Base-by-base conservation (phyloP, 2,113 vertebrate species). In the Scomber japonicus region DNA sequence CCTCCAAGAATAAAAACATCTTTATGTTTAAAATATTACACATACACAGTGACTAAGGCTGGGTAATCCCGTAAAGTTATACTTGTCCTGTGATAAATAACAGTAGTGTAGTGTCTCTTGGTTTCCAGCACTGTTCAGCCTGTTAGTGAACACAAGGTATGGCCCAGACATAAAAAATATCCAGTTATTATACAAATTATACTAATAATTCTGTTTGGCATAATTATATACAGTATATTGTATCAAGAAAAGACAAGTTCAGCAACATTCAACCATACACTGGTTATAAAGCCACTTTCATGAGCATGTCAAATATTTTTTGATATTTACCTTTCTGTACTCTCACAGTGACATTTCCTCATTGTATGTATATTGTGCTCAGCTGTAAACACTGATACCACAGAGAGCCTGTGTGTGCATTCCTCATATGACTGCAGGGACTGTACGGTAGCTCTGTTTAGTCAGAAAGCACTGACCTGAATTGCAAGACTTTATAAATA, bases 401-500 rank as follows among this genome's bases (percentile, higher is more conserved):
- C 27, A 27, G 63, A 49, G 40, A 49, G 59, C 40, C 19, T 65
- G 67, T 82, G 78, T 71, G 59, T 80, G 67, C 69, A 24, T 76
- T 75, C 31, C 69, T 77, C 50, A 54, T 76, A 69, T 83, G 76
- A 73, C 91, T 83, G 60, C 80, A 79, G 89, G 86, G 86, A 74
- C 27, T 65, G 11, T 62, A 71, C 46, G 53, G 44, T 82, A 69
- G 66, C 71, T 72, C 71, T 71, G 74, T 81, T 91, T 88, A 91
- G 88, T 88, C 84, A 92, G 89, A 84, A 92, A 90, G 69, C 89
- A 89, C 88, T 94, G 92, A 95, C 91, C 93, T 90, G 91, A 81
- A 94, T 92, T 87, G 86, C 83, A 90, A 71, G 80, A 69, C 73
- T 91, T 88, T 94, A 95, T 93, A 94, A 95, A 95, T 95, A 95